These are phyloP conservation scores for Drosophila sordidapex DNA, from an alignment of 2,888 invertebrate genomes.

Conservation along the genomic window DNA sequence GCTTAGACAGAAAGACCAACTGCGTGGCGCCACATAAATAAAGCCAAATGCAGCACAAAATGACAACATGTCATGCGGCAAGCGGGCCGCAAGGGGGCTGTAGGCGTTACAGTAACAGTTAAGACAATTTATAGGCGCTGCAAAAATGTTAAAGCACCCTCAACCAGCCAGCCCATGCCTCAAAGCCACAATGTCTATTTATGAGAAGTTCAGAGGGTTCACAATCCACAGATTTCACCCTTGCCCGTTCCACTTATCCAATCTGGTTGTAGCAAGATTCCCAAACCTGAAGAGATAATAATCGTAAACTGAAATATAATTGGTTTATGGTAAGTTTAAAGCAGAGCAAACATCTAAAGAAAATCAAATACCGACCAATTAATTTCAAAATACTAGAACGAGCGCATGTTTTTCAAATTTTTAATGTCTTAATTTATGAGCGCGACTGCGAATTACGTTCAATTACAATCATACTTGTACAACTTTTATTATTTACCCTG, in stretches of 20 bases:
- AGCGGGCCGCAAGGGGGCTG: conserved; percentile 6
- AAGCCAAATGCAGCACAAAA: conserved; percentile 67
- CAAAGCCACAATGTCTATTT: conserved; percentile 19
- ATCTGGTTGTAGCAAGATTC: conserved; percentile 13
- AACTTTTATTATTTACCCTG: conserved; percentile 27
- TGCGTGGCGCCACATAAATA: conserved; percentile 79
- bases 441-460: conserved; percentile 43
- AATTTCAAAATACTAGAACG: conserved; percentile 38
- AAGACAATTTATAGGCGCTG: conserved; percentile 55
- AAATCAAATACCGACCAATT: conserved; percentile 56
- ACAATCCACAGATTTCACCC: conserved; percentile 14
- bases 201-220: conserved; percentile 9
- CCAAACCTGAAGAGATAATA: conserved; percentile 21
- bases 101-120: conserved; percentile 32
- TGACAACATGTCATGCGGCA: conserved; percentile 60
- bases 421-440: conserved; percentile 67
- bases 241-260: conserved; percentile 27
- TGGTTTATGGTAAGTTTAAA: conserved; percentile 32
- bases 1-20: conserved; percentile 41
- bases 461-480: conserved; percentile 52
- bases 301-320: conserved; percentile 21
- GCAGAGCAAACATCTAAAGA: conserved; percentile 46
- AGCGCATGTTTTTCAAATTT: conserved; percentile 49
- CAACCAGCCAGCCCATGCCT: neutral
- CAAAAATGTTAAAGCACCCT: conserved; percentile 13